These are phyloP conservation scores for Andrena camellia DNA, from an alignment of 2,888 invertebrate genomes.

Conservation along the genomic window DNA sequence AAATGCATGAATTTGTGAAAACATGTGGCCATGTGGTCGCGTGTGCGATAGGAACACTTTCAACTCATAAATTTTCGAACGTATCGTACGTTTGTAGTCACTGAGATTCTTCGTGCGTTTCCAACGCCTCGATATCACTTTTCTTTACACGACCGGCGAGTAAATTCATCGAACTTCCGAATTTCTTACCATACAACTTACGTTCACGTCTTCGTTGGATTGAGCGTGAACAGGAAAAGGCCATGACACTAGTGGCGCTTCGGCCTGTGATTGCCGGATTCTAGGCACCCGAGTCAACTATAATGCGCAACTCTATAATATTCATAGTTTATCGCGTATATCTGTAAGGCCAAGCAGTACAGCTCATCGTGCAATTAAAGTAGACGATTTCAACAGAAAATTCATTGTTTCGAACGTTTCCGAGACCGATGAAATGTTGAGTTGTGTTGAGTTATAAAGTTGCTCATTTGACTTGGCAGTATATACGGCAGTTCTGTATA, in stretches of 20 bases:
- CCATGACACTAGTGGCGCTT: conserved; percentile 79
- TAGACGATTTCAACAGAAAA: background rate
- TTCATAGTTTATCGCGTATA: background rate
- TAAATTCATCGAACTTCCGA: conserved; percentile 44
- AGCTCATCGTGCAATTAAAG: background rate
- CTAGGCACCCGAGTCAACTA: conserved; percentile 67
- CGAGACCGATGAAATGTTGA: background rate
- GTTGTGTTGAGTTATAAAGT: background rate
- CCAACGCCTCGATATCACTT: conserved; percentile 2
- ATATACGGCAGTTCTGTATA: conserved; percentile 48
- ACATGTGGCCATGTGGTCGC: conserved; percentile 79
- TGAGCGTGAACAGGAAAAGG: conserved; percentile 86
- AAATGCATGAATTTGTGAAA: conserved; percentile 44
- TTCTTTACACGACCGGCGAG: conserved; percentile 20
- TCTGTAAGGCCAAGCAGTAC: too few species aligned
- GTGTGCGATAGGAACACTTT: conserved; percentile 40
- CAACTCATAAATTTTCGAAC: conserved; percentile 3
- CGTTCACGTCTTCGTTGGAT: conserved; percentile 81
- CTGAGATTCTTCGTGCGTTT: conserved; percentile 7
- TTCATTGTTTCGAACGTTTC: background rate
- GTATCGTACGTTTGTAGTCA: conserved; percentile 34
- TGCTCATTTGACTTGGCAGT: conserved; percentile 45
- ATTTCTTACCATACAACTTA: conserved; percentile 74
- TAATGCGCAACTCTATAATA: background rate
- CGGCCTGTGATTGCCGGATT: conserved; percentile 73